These are phyloP conservation scores for Microctenopoma stevenorrisi DNA, from an alignment of 2,797 vertebrate species.

Conservation along the genomic window DNA sequence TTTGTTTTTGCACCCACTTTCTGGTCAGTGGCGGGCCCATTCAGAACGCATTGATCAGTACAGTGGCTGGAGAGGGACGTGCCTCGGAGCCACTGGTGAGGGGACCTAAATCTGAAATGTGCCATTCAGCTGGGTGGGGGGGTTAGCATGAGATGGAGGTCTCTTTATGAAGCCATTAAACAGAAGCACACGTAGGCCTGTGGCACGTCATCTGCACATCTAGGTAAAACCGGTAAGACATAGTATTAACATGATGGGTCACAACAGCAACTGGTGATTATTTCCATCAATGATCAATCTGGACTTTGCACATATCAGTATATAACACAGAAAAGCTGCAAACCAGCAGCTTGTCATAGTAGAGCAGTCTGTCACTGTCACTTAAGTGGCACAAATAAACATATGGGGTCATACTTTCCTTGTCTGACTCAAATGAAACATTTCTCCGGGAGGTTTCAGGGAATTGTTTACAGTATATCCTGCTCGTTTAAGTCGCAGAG, in stretches of 20 bases:
- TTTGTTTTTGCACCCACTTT: slow-evolving; percentile 71
- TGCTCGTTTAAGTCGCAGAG: not conserved
- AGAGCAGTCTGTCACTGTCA: not conserved
- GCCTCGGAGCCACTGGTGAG: slow-evolving; percentile 61
- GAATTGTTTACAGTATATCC: not conserved
- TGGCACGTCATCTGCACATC: slow-evolving; percentile 13
- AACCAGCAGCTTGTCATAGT: too few relatives aligned
- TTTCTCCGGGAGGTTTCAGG: not conserved
- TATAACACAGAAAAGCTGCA: not conserved
- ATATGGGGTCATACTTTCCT: not conserved
- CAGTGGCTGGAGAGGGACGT: slow-evolving; percentile 50
- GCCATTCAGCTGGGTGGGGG: slow-evolving; percentile 57
- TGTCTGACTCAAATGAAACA: not conserved
- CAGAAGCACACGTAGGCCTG: slow-evolving; percentile 45
- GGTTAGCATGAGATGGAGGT: slow-evolving; percentile 19
- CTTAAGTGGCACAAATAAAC: slow-evolving; percentile 28
- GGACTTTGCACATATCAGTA: not conserved
- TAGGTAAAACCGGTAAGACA: not conserved
- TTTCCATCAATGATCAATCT: not conserved
- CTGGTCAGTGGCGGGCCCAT: slow-evolving; percentile 66
- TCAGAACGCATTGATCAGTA: slow-evolving; percentile 72
- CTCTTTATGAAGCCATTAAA: slow-evolving; percentile 56
- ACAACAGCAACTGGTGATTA: not conserved
- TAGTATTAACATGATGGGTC: not conserved
- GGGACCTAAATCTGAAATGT: slow-evolving; percentile 57